These are phyloP conservation scores for Spodoptera littoralis DNA, from an alignment of 2,888 invertebrate genomes.

Conservation along the genomic window DNA sequence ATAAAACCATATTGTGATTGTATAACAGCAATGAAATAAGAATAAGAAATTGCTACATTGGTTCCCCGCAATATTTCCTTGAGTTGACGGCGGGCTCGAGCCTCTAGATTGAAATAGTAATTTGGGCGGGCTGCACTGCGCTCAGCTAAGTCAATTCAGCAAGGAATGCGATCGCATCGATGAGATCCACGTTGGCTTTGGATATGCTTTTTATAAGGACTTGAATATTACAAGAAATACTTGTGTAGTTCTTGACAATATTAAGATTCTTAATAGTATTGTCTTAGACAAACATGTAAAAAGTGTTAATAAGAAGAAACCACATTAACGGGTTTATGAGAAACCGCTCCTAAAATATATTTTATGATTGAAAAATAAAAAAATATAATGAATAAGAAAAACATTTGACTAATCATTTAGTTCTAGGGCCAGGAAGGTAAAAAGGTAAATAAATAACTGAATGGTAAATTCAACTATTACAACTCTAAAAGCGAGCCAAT, in stretches of 20 bases:
- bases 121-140: slow-evolving; percentile 76
- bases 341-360: too few species aligned
- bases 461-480: background rate
- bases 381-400: too few species aligned
- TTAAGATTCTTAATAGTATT: too few species aligned
- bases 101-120: slow-evolving; percentile 79
- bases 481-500: slow-evolving; percentile 3
- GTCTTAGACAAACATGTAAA: too few species aligned
- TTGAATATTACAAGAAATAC: background rate
- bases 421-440: too few species aligned
- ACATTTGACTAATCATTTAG: too few species aligned
- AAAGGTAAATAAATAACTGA: too few species aligned
- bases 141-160: slow-evolving; percentile 74
- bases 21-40: slow-evolving; percentile 29
- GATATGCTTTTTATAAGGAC: background rate
- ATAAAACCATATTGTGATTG: background rate
- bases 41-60: slow-evolving; percentile 26
- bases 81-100: slow-evolving; percentile 29
- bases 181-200: slow-evolving; percentile 36
- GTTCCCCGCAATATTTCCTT: slow-evolving; percentile 41
- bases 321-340: too few species aligned
- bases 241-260: too few species aligned
- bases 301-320: too few species aligned
- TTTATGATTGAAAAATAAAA: too few species aligned
- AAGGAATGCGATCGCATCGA: slow-evolving; percentile 38